phyloP scores from a whole-genome alignment of 2,113 vertebrate species.

The Sebastes schlegelii region DNA sequence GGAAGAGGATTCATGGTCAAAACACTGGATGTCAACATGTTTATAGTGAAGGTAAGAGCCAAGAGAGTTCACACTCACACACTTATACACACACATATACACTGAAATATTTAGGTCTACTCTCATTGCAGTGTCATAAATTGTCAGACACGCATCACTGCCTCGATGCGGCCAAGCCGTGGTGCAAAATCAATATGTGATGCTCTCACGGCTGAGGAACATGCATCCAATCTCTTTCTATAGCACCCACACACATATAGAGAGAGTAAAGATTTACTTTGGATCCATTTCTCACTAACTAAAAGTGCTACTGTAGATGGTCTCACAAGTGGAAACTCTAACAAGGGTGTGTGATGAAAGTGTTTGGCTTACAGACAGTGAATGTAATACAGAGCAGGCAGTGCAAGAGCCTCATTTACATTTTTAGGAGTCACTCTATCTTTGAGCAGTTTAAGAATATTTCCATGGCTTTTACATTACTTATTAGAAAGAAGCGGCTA shows the following conservation, averaged over 20 bases:
- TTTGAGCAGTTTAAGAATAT: conserved; percentile 14
- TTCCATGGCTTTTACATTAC: conserved; percentile 13
- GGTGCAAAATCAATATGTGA: conserved; percentile 71
- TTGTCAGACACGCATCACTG: conserved; percentile 62
- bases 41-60: not conserved
- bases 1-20: not conserved
- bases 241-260: not conserved
- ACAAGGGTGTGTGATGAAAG: conserved; percentile 34
- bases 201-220: conserved; percentile 29
- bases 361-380: conserved; percentile 10
- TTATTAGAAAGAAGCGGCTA: not conserved
- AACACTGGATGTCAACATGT: not conserved
- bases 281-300: conserved; percentile 27
- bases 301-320: conserved; percentile 16
- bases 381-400: conserved; percentile 9
- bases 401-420: conserved; percentile 27
- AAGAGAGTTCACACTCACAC: not conserved
- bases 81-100: conserved; percentile 13
- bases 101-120: conserved; percentile 58
- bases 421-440: conserved; percentile 18
- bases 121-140: conserved; percentile 52
- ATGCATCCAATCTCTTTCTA: conserved; percentile 30
- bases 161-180: conserved; percentile 28
- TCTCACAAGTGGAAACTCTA: conserved; percentile 22
- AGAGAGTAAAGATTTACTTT: conserved; percentile 11